Base-by-base conservation (phyloP, 2,113 vertebrate genomes). In the Zapus hudsonius region DNA sequence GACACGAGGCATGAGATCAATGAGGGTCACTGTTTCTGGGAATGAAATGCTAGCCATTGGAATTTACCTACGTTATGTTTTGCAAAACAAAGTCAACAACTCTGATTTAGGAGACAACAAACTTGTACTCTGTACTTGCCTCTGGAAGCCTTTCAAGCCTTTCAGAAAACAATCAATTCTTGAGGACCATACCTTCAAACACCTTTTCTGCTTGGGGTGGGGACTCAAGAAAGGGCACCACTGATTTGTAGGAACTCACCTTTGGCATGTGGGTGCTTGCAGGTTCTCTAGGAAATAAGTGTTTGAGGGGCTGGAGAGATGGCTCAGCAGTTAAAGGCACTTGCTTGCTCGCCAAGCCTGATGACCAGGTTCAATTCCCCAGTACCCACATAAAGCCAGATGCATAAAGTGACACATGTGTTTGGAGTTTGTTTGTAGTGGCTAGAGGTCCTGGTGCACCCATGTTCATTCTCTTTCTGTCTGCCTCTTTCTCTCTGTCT, bases 21-120 rank as follows among this genome's bases (percentile, higher is more conserved):
- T 0, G 55, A 81, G 38, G 88, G 86, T 82, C 93, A 91, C 61
- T 29, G 22, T 66, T 87, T 93, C 92, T 59, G 93, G 94, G 94
- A 96, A 94, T 40, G 36, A 23, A 29, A 52, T 36, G 33, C 27
- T 44, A 64, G 61, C 59, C 89, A 76, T 92, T 52, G 87, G 84
- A 47, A 47, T 47, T 47, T 16, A 67, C n/a, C 31, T 67, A 67
- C n/a, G 19, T 11, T n/a, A 20, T 36, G 47, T 20, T 31, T 80
- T 95, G 73, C 55, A 73, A n/a, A 84, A 70, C 69, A 90, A 84
- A 86, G n/a, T 66, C 73, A 23, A 52, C 16, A 47, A 38, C 52
- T 27, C 27, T 55, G 69, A 42, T 36, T 64, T n/a, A 63, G 44
- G 42, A 90, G 78, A 47, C 55, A 67, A n/a, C 36, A 9, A 81